Conservation (phyloP, 2,888 invertebrate species). For the Oegoconia quadripuncta region DNA sequence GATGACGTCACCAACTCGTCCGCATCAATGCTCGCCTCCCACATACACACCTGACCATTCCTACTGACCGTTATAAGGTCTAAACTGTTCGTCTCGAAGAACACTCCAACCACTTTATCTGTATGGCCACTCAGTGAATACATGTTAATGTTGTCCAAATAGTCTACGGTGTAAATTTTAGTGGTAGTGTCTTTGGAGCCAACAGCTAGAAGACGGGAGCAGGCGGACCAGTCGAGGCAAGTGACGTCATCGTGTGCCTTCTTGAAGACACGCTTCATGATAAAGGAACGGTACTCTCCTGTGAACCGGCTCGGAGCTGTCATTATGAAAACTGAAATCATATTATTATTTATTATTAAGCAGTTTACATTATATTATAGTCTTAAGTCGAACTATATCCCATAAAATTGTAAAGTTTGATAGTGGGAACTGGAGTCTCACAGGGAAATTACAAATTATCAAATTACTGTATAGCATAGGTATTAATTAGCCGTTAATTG, state of each 20-base stretch:
- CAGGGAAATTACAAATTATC: too few species aligned
- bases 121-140: slow-evolving; percentile 91
- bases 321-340: slow-evolving; percentile 87
- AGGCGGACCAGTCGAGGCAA: slow-evolving; percentile 94
- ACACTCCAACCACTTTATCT: slow-evolving; percentile 90
- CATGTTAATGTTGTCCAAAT: slow-evolving; percentile 86
- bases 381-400: too few species aligned
- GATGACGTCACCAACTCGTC: slow-evolving; percentile 81
- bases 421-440: too few species aligned
- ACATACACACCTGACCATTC: slow-evolving; percentile 91
- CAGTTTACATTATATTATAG: too few species aligned
- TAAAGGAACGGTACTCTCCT: slow-evolving; percentile 92
- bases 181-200: slow-evolving; percentile 95
- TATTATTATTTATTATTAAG: not conserved
- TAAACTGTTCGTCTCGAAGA: slow-evolving; percentile 91
- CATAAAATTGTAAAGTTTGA: too few species aligned
- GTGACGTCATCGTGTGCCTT: slow-evolving; percentile 91
- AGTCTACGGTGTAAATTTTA: slow-evolving; percentile 88
- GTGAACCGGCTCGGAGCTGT: slow-evolving; percentile 89
- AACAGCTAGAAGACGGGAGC: slow-evolving; percentile 93
- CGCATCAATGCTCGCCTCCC: slow-evolving; percentile 90
- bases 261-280: slow-evolving; percentile 89
- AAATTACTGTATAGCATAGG: too few species aligned
- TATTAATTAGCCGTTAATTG: too few species aligned
- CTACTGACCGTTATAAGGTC: slow-evolving; percentile 90